Evolutionary conservation across 1,140 invertebrate species (phyloP).

Genomic region (Panagrolaimus sp.): DNA sequence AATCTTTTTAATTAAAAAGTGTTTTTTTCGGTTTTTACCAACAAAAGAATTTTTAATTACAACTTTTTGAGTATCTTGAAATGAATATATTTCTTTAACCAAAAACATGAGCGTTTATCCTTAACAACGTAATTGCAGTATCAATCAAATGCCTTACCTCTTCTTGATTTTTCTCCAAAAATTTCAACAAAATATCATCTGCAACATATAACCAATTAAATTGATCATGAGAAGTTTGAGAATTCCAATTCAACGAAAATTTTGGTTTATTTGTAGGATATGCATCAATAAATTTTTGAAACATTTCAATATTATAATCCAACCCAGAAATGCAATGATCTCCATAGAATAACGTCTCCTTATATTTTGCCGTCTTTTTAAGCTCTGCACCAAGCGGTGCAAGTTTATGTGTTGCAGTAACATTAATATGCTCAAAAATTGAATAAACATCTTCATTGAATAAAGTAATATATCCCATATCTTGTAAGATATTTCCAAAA

Average conservation of each 20-base stretch:
- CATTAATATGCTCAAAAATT: constrained; percentile 27
- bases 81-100: no score
- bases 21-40: no score
- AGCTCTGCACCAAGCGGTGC: background rate
- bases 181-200: constrained; percentile 14
- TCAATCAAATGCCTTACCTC: no score
- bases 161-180: constrained; percentile 17
- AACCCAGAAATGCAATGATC: no score
- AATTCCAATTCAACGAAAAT: constrained; percentile 14
- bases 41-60: no score
- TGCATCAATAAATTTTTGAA: background rate
- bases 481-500: constrained; percentile 22
- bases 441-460: constrained; percentile 28
- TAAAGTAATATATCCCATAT: constrained; percentile 20
- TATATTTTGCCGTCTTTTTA: constrained; percentile 20
- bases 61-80: no score
- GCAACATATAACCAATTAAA: background rate
- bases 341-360: no score
- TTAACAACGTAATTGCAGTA: no score
- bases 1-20: no score
- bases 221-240: constrained; percentile 6
- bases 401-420: constrained; percentile 18
- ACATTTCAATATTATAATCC: constrained; percentile 11
- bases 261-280: constrained; percentile 12
- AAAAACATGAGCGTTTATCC: no score